Percentiles rank a stretch among this genome's conserved stretches.
Conservation (phyloP, 2,888 invertebrate species). For the Rhamphomyia laevipes region DNA sequence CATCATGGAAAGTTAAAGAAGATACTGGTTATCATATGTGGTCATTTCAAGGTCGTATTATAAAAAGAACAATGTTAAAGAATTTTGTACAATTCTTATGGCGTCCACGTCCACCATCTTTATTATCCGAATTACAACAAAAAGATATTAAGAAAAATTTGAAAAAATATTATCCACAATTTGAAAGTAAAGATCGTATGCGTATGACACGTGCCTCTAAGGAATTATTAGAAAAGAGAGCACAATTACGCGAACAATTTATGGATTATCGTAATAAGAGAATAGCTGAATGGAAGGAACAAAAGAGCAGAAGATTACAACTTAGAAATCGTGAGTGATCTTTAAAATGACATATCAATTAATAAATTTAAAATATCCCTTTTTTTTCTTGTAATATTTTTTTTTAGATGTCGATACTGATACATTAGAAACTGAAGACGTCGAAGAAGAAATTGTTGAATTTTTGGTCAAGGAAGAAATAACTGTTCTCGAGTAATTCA, state of each 20-base stretch:
- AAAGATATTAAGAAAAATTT: conserved; percentile 95
- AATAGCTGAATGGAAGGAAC: conserved; percentile 59
- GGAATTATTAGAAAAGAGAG: conserved; percentile 86
- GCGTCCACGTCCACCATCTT: conserved; percentile 85
- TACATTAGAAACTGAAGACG: conserved; percentile 77
- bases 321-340: conserved; percentile 72
- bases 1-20: conserved; percentile 91
- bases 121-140: conserved; percentile 72
- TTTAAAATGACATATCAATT: not conserved
- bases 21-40: conserved; percentile 91
- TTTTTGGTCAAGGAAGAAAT: conserved; percentile 96
- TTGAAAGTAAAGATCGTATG: conserved; percentile 93
- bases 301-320: conserved; percentile 70
- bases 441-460: conserved; percentile 92
- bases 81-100: conserved; percentile 90
- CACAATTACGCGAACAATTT: conserved; percentile 76
- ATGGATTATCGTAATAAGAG: conserved; percentile 68
- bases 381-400: conserved; percentile 23
- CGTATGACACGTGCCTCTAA: conserved; percentile 86
- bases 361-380: too few species aligned
- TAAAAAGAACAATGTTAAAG: conserved; percentile 72
- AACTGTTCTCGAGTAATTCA: conserved; percentile 58
- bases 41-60: conserved; percentile 83
- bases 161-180: conserved; percentile 92
- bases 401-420: conserved; percentile 85